Base-by-base conservation (phyloP, 1,140 invertebrate species). In the Zaprionus kolodkinae region DNA sequence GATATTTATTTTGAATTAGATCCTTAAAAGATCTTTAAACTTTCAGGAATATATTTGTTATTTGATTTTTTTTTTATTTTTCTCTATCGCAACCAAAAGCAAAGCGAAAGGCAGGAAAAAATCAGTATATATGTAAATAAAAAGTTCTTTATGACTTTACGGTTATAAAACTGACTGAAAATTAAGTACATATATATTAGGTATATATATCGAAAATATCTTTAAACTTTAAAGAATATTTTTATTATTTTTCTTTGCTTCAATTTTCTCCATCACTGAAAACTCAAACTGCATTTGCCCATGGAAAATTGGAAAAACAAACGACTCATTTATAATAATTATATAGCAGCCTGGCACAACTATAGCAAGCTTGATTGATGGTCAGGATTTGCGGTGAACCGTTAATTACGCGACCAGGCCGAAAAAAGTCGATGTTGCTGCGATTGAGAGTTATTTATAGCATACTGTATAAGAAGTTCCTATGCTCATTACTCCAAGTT, bases 281-380 rank as follows among this genome's bases (percentile, higher is more conserved):
- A 50, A 25, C 3, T 25, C 4, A 17, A 50, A 50, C 45, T 50
- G 45, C 45, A 50, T 55, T 54, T n/a, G 52, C 27, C 12, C 6
- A 30, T 30, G 52, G 52, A 12, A 36, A 12, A 6, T 9, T 6
- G 6, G 35, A 15, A 7, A 61, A 45, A 35, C 21, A 54, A 50
- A 30, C 15, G 30, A 52, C 21, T 54, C 63, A 43, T 30, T 30
- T 36, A 45, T 13, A 74, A 71, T 70, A 70, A 75, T 70, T 64
- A 52, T 64, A 52, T 43, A 48, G 27, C 36, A 48, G 21, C 35
- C 40, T 71, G 71, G 72, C 64, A 33, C n/a, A n/a, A n/a, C 50
- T 43, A 9, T n/a, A 6, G 67, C 9, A 63, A 45, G 65, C 55
- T 35, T 87, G 84, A 87, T 88, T 88, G 83, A 88, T 87, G 76